Conservation (phyloP, 2,797 vertebrate genomes). For the Spheniscus humboldti region DNA sequence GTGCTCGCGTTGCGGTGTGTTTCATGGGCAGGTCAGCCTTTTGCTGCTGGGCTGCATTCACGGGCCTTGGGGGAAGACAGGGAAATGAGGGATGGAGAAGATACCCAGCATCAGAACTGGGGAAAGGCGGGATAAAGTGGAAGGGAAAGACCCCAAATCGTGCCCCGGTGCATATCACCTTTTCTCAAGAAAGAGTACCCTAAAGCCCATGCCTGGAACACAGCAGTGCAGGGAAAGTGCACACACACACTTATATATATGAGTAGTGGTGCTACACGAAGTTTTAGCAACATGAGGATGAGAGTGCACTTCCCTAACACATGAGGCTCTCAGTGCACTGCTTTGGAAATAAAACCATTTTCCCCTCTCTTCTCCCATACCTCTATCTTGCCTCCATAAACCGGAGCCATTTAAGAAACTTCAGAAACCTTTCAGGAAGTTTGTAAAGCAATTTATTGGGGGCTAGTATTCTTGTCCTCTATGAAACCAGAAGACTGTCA, state of each 20-base stretch:
- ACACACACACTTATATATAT: fast-evolving
- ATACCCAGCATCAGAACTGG: neutral
- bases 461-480: neutral
- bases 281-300: neutral
- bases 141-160: neutral
- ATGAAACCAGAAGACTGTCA: slow-evolving; percentile 2
- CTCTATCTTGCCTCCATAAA: neutral
- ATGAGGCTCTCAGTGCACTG: neutral
- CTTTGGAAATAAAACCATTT: neutral
- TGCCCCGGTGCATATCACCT: no score
- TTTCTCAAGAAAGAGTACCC: neutral
- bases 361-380: neutral
- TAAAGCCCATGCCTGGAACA: neutral
- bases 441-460: neutral
- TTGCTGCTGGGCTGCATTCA: neutral
- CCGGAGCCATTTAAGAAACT: slow-evolving; percentile 4
- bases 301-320: neutral
- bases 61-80: fast-evolving
- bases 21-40: neutral
- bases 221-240: neutral
- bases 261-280: neutral
- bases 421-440: slow-evolving; percentile 10
- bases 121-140: neutral
- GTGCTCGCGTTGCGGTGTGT: fast-evolving
- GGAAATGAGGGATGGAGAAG: neutral